Percentiles rank a stretch among this genome's conserved stretches.
Evolutionary conservation across 2,888 invertebrate species (phyloP).

Genomic region (Cheilosia vulpina): DNA sequence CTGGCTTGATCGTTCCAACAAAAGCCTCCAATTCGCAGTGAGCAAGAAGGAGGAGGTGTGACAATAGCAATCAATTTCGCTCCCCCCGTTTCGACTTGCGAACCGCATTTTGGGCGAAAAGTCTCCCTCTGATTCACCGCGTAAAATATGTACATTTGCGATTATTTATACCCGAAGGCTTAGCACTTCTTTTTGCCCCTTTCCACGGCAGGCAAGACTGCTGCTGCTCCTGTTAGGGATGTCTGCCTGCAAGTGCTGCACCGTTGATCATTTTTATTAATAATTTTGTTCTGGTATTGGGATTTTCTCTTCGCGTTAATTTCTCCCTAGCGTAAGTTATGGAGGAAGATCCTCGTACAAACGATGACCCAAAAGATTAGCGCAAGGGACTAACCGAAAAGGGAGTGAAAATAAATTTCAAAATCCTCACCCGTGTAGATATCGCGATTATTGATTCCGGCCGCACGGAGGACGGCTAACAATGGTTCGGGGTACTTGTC

Average conservation of each 20-base stretch:
- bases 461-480: conserved; percentile 39
- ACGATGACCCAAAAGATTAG: conserved; percentile 74
- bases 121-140: conserved; percentile 42
- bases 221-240: conserved; percentile 68
- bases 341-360: conserved; percentile 59
- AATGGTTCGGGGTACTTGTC: conserved; percentile 48
- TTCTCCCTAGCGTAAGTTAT: conserved; percentile 65
- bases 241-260: conserved; percentile 39
- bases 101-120: conserved; percentile 33
- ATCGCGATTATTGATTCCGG: conserved; percentile 67
- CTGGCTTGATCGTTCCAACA: conserved; percentile 26
- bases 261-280: conserved; percentile 74
- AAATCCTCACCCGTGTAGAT: conserved; percentile 58
- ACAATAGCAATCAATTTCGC: conserved; percentile 76
- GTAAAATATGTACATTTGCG: conserved; percentile 73
- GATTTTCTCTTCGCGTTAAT: conserved; percentile 57
- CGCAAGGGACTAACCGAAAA: conserved; percentile 51
- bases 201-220: conserved; percentile 22
- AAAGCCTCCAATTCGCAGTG: conserved; percentile 42
- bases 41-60: conserved; percentile 75
- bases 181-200: conserved; percentile 57
- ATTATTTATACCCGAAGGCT: conserved; percentile 75
- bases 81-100: conserved; percentile 7
- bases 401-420: conserved; percentile 71
- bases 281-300: conserved; percentile 50